Evolutionary conservation across 1,140 invertebrate species (phyloP), one percentile per base, ranked within the genome.

Genomic region (Ericerus pela): DNA sequence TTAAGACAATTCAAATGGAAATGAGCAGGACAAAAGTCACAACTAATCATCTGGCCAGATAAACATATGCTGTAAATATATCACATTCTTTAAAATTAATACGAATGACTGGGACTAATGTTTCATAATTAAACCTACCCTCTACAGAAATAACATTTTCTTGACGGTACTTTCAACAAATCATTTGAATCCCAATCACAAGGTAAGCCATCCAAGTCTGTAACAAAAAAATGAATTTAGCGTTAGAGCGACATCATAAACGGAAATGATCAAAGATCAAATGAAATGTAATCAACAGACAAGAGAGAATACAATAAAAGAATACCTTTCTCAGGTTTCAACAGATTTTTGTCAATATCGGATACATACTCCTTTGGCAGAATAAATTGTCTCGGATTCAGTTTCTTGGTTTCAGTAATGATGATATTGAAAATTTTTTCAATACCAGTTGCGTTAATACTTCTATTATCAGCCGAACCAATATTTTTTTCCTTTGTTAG

Each of bases 1-100:
- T 93, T 83, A 27, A 96, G 68, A 67, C 94, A 97, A 67, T 97
- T 93, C 73, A 88, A 75, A 70, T 96, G 93, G 69, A 85, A 96
- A 62, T 82, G 78, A 43, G 89, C 70, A 0, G 88, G 82, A 69
- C 94, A 97, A 68, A 88, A 96, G 72, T 97, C 94, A 70, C 94
- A 97, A 51, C 88, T 82, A 28, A 96, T 73, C 38, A 96, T 72
- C 20, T 88, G 84, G 0, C 82, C 87, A 47, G 77, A 73, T 53
- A 86, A 79, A 68, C 86, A 92, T 55, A 85, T 89, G 63, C 80
- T 85, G 20, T 18, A 27, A 58, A 22, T 37, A 18, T 36, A 8
- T 36, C 5, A 24, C 14, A 53, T 26, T 11, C 16, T 8, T n/a
- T 53, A 36, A 54, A 54, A 36, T 18, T 54, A 5, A 54, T 24